Base-by-base conservation (phyloP, 2,888 invertebrate species). In the Drosophila diplacantha region DNA sequence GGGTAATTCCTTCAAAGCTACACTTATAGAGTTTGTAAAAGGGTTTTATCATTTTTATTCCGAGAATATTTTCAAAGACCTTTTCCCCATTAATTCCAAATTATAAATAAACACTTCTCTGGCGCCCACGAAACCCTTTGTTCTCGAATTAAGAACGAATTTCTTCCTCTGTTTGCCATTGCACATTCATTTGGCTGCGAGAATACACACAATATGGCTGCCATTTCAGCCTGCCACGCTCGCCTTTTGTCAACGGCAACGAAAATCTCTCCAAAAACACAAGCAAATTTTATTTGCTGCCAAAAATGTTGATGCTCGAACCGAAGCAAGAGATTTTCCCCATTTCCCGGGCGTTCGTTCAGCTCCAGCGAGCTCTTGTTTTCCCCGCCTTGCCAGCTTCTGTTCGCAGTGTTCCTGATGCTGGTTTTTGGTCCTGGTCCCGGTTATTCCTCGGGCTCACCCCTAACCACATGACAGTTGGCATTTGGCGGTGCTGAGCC, bases 241-340 rank as follows among this genome's bases (percentile, higher is more conserved):
- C 24, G 65, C 35, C 47, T 58, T 62, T 69, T 78, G 79, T 68
- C 74, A 76, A 73, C 61, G 73, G 44, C 44, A 68, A 71, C 66
- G 58, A 65, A 71, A 81, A 69, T 81, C 78, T 78, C 71, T 64
- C 67, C 32, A 62, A 62, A 56, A 69, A 57, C 69, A 51, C 39
- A 63, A 54, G 57, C 49, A 68, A 76, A 81, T 81, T 81, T 81
- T 81, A 79, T 79, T 79, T 74, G 68, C 75, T 74, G 62, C 58
- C 66, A 52, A 58, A 66, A 73, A 74, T 72, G 54, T 75, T 66
- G 72, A 62, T 54, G 58, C 60, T 32, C 35, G 53, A 39, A 44
- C 44, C 50, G 50, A 51, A 51, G 35, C 61, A 26, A 29, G 35
- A 61, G 51, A 50, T 51, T 61, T 59, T 26, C 39, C 32, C 39